Evolutionary conservation across 2,888 invertebrate species (phyloP).

Genomic region (Gryllus longicercus): DNA sequence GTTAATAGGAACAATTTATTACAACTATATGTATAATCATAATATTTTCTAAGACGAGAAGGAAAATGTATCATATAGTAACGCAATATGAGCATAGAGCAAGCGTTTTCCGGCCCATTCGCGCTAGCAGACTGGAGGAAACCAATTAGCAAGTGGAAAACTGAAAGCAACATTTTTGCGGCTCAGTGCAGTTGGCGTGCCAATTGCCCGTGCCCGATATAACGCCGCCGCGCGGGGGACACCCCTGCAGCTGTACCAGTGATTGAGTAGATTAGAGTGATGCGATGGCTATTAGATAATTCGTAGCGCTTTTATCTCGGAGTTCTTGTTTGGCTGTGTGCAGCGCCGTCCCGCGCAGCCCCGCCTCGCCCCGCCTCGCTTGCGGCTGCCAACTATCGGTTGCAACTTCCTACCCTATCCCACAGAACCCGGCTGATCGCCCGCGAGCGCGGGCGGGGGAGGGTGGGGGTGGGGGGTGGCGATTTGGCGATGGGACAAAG

Average conservation of each 20-base stretch:
- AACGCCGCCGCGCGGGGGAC: no score
- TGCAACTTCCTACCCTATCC: not conserved
- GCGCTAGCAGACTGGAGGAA: no score
- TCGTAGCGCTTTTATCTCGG: not conserved
- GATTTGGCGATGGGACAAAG: not conserved
- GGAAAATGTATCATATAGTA: no score
- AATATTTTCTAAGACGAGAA: no score
- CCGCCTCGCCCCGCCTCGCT: not conserved
- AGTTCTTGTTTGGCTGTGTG: not conserved
- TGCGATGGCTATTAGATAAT: not conserved
- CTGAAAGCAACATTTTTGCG: no score
- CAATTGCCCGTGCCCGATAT: no score
- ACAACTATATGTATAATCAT: no score
- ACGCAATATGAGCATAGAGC: no score
- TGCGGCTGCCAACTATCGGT: not conserved
- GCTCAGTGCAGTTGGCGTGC: no score
- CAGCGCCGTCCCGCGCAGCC: not conserved
- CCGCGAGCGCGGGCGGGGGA: not conserved
- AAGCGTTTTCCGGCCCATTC: no score
- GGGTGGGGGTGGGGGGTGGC: not conserved
- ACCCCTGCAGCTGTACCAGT: not conserved
- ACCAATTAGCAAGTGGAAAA: no score
- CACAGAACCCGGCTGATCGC: not conserved
- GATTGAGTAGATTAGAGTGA: constrained; percentile 5
- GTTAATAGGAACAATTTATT: no score